Base-by-base conservation (phyloP, 2,113 vertebrate genomes). In the Thalassarche chlororhynchos region DNA sequence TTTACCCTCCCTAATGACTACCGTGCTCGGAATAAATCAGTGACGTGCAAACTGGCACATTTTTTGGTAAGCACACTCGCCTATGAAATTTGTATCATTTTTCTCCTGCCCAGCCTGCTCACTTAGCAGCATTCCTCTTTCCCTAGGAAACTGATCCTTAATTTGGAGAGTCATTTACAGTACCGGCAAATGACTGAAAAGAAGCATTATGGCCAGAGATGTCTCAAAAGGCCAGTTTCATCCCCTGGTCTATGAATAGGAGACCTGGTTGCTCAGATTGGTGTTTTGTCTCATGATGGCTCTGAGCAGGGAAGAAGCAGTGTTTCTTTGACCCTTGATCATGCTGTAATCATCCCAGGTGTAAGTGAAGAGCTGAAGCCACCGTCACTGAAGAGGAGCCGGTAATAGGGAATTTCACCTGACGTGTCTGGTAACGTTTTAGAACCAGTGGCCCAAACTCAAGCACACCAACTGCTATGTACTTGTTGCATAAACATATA, bases 1-100 rank as follows among this genome's bases (percentile, higher is more conserved):
- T 94, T 92, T 94, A 82, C 94, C 78, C 85, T 85, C 82, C 77
- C 75, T 71, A 57, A 46, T 90, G 91, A 94, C 61, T 93, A 46
- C 70, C 69, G 58, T 72, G 17, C 69, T 29, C 17, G 77, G 81
- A 94, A 91, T 89, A 85, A 60, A 91, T 77, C 89, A 65, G 66
- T 8, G 23, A 85, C 62, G 7, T 40, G 70, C 52, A 80, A 90
- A 77, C 81, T 70, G 66, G 58, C 51, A 89, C 2, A 3, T 60
- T 83, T 90, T 69, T 90, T 58, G 89, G 78, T 51, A 77, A 93
- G 55, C 51, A 52, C 54, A 70, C 28, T 88, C 5, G 3, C 21
- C n/a, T 60, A 29, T 52, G n/a, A 91, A 84, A 96, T 64, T 20
- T 55, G 34, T 20, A 19, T 42, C 4, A 28, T 76, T 84, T 94